These are phyloP conservation scores for Drosophila subpulchrella DNA, from an alignment of 1,140 invertebrate species.

Conservation along the genomic window DNA sequence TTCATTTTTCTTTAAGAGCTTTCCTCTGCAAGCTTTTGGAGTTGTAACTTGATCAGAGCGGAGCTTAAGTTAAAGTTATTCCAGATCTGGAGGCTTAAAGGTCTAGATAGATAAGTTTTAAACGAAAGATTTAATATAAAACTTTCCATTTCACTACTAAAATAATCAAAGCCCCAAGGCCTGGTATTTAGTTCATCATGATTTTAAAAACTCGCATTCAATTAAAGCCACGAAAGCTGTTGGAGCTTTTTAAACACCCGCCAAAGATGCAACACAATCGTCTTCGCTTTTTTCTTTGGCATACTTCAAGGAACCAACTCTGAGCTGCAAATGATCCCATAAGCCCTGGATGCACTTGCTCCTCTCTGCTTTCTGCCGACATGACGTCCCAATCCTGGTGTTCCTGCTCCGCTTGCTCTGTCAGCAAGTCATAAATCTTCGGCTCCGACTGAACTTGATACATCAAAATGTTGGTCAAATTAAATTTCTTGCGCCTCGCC, in stretches of 20 bases:
- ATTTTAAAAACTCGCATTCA: not conserved
- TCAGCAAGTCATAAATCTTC: conserved; percentile 59
- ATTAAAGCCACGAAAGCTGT: not conserved
- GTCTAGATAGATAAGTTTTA: too few relatives aligned
- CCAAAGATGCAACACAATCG: not conserved
- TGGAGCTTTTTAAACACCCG: not conserved
- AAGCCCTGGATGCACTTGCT: conserved; percentile 21
- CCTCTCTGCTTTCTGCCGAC: not conserved
- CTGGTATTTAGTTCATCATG: too few relatives aligned
- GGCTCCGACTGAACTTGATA: conserved; percentile 50
- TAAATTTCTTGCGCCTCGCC: conserved; percentile 57
- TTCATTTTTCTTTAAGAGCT: conserved; percentile 54
- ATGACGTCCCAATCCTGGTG: conserved; percentile 19
- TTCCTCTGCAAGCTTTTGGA: not conserved
- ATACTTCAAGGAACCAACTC: not conserved
- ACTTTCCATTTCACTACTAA: too few relatives aligned
- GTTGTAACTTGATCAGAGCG: not conserved
- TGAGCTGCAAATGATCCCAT: conserved; percentile 30
- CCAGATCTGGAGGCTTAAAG: not conserved
- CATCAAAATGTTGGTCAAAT: conserved; percentile 67
- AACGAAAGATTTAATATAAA: too few relatives aligned
- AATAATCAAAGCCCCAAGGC: too few relatives aligned
- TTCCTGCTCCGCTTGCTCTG: conserved; percentile 25
- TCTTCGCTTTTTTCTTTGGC: not conserved
- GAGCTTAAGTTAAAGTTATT: not conserved